These are phyloP conservation scores for Loripinus fragilis DNA, from an alignment of 2,888 invertebrate genomes.

Conservation along the genomic window DNA sequence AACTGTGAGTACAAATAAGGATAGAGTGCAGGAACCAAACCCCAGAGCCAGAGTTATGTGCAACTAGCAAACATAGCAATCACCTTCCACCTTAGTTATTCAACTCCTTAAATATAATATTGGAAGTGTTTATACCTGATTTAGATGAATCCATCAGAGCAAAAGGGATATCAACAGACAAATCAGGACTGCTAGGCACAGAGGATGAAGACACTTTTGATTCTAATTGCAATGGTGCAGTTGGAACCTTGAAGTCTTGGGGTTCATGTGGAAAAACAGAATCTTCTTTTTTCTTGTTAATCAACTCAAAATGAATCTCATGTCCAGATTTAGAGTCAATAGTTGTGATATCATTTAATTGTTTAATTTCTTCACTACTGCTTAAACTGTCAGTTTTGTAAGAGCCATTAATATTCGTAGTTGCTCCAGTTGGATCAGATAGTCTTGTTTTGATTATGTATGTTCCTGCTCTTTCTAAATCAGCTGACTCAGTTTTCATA, in stretches of 20 bases:
- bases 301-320: neutral
- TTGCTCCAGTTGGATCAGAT: neutral
- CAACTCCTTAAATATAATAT: neutral
- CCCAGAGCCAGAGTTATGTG: slow-evolving; percentile 34
- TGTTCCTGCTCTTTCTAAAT: neutral
- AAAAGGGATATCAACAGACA: slow-evolving; percentile 19
- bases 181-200: slow-evolving; percentile 43
- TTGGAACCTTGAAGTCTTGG: slow-evolving; percentile 42
- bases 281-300: neutral
- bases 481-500: neutral
- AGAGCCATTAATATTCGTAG: neutral
- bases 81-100: neutral
- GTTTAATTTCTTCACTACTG: neutral
- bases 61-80: slow-evolving; percentile 18
- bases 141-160: slow-evolving; percentile 26
- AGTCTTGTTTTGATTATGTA: neutral
- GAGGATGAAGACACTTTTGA: slow-evolving; percentile 26
- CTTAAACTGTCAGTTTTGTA: neutral
- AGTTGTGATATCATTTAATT: neutral
- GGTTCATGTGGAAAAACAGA: slow-evolving; percentile 2
- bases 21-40: slow-evolving; percentile 34
- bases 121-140: slow-evolving; percentile 40
- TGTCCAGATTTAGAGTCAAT: neutral
- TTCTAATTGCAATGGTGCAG: slow-evolving; percentile 19
- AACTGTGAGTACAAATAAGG: slow-evolving; percentile 1